Evolutionary conservation across 2,797 vertebrate species (phyloP).

Genomic region (Gymnothorax reevesii): DNA sequence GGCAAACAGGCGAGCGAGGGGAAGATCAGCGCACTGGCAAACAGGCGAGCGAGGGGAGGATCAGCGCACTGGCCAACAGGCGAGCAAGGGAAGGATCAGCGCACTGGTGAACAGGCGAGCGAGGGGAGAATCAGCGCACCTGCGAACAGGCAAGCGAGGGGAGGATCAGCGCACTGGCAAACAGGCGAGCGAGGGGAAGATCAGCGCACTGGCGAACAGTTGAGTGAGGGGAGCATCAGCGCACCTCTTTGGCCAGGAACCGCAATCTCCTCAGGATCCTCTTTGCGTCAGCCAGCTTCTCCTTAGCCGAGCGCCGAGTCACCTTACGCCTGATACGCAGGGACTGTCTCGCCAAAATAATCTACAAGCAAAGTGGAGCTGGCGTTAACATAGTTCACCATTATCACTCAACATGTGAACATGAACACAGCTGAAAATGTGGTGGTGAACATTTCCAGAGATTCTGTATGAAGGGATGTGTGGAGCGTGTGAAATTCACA

Average conservation of each 20-base stretch:
- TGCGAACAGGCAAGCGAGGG: background rate
- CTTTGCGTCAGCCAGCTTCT: slow-evolving; percentile 73
- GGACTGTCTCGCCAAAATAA: slow-evolving; percentile 79
- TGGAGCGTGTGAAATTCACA: background rate
- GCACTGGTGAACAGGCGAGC: slow-evolving; percentile 58
- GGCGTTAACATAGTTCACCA: background rate
- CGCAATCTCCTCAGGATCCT: slow-evolving; percentile 78
- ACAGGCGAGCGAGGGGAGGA: background rate
- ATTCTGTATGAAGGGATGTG: background rate
- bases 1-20: background rate
- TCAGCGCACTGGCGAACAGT: background rate
- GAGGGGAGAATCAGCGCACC: slow-evolving; percentile 58
- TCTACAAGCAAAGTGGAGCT: slow-evolving; percentile 56
- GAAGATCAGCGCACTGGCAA: background rate
- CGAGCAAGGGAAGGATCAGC: background rate
- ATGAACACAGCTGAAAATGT: background rate
- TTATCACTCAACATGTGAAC: background rate
- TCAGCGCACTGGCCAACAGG: background rate
- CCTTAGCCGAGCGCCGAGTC: slow-evolving; percentile 69
- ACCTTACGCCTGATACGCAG: slow-evolving; percentile 66
- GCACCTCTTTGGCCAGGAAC: slow-evolving; percentile 83
- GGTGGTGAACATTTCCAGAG: background rate
- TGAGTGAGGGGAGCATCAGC: background rate
- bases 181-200: background rate
- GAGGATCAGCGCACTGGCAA: background rate